A percentile compares a stretch with the other conserved stretches of the same genome.
Evolutionary conservation across 2,888 invertebrate species (phyloP).

Genomic region (Agonopterix alstromeriana): DNA sequence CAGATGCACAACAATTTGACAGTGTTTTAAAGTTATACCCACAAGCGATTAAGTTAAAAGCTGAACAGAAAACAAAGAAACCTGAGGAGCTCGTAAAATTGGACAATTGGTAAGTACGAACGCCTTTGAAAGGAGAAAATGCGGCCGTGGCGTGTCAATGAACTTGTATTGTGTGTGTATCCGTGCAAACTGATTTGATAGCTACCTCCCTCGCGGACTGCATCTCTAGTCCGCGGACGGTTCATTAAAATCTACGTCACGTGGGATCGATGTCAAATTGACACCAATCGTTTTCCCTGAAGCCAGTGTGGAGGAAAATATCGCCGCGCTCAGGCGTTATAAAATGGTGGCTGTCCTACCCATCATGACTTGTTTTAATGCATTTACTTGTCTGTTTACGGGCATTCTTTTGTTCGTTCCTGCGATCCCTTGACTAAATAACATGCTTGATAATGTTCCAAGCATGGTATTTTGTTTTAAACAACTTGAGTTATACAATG

Average conservation of each 20-base stretch:
- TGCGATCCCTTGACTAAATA: constrained; percentile 36
- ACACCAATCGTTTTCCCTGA: constrained; percentile 74
- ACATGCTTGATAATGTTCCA: constrained; percentile 28
- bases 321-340: constrained; percentile 73
- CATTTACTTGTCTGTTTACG: constrained; percentile 45
- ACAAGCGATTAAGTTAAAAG: constrained; percentile 92
- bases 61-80: constrained; percentile 93
- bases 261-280: constrained; percentile 84
- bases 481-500: constrained; percentile 45
- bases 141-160: constrained; percentile 79
- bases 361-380: constrained; percentile 56
- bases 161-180: constrained; percentile 78
- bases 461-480: constrained; percentile 38
- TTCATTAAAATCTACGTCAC: constrained; percentile 84
- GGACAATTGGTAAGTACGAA: constrained; percentile 93
- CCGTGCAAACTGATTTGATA: constrained; percentile 79
- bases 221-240: constrained; percentile 79
- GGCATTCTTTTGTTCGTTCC: constrained; percentile 25
- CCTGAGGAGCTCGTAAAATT: constrained; percentile 96
- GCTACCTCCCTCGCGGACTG: constrained; percentile 81
- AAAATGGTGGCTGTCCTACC: constrained; percentile 74
- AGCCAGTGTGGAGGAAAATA: constrained; percentile 73
- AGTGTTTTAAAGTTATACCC: constrained; percentile 94
- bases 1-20: constrained; percentile 90
- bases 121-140: constrained; percentile 75